Conservation (phyloP, 2,888 invertebrate species). For the Lucinisca nassula region DNA sequence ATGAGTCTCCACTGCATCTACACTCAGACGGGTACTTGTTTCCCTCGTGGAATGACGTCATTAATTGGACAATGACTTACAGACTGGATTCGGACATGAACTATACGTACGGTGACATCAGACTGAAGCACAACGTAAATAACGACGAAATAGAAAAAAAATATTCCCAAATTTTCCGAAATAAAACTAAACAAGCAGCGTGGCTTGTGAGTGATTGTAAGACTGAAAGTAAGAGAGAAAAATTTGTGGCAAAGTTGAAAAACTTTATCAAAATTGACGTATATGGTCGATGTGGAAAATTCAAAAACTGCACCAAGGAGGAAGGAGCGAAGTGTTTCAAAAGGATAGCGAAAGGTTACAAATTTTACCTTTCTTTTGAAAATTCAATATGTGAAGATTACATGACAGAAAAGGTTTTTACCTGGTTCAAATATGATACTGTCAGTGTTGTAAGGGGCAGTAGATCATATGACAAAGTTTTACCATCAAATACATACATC, state of each 20-base stretch:
- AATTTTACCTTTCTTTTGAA: slow-evolving; percentile 74
- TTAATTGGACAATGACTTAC: slow-evolving; percentile 70
- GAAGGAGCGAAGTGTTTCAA: slow-evolving; percentile 41
- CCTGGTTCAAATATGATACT: slow-evolving; percentile 55
- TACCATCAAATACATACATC: slow-evolving; percentile 62
- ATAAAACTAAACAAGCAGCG: slow-evolving; percentile 41
- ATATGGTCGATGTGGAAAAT: slow-evolving; percentile 56
- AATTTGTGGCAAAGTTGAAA: slow-evolving; percentile 43
- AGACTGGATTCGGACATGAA: slow-evolving; percentile 65
- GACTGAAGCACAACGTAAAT: neutral
- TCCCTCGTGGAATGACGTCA: slow-evolving; percentile 11
- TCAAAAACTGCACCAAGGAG: slow-evolving; percentile 48
- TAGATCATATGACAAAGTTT: slow-evolving; percentile 35
- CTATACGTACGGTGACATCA: slow-evolving; percentile 51
- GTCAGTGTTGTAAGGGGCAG: slow-evolving; percentile 62
- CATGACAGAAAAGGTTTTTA: slow-evolving; percentile 67
- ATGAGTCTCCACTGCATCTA: slow-evolving; percentile 51
- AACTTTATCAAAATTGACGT: slow-evolving; percentile 58
- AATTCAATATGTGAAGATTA: slow-evolving; percentile 69
- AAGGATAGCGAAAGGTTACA: slow-evolving; percentile 43
- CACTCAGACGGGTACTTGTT: neutral
- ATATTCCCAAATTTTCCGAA: slow-evolving; percentile 29
- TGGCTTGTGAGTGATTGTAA: slow-evolving; percentile 66
- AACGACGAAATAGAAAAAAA: neutral
- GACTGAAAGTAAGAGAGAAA: slow-evolving; percentile 58